Conservation (phyloP, 2,113 vertebrate species). For the Macquaria australasica region DNA sequence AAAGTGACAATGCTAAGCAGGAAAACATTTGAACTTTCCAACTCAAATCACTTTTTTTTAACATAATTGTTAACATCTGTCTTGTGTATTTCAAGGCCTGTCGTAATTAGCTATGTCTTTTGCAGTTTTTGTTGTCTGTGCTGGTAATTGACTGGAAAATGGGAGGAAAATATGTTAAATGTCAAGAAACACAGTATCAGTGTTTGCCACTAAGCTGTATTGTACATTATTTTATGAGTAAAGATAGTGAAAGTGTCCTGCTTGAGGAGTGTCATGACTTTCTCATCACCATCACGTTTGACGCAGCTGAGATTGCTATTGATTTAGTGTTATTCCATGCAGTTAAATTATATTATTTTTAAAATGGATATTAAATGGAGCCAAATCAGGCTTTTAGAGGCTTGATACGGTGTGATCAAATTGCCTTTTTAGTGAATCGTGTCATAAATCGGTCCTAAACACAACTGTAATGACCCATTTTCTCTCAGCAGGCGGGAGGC, state of each 20-base stretch:
- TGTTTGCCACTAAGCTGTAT: background rate
- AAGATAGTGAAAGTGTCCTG: background rate
- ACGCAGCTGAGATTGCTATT: constrained; percentile 17
- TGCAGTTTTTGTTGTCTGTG: background rate
- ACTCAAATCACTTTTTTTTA: constrained; percentile 19
- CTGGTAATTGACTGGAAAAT: constrained; percentile 21
- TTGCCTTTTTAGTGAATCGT: constrained; percentile 1
- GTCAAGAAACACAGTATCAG: background rate
- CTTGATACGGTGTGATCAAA: constrained; percentile 7
- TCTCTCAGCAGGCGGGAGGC: constrained; percentile 9
- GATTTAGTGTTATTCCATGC: constrained; percentile 21
- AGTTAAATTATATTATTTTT: constrained; percentile 25
- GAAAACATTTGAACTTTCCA: constrained; percentile 25
- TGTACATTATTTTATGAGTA: background rate
- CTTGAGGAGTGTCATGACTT: background rate
- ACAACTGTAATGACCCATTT: constrained; percentile 31
- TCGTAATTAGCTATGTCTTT: background rate
- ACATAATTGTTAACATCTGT: constrained; percentile 16
- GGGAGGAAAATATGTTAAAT: constrained; percentile 16
- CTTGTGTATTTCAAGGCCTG: constrained; percentile 1
- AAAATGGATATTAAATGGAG: constrained; percentile 18
- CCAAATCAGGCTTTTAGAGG: constrained; percentile 10
- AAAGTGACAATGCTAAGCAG: background rate
- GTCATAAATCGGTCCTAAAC: constrained; percentile 15
- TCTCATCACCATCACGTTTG: background rate